These are phyloP conservation scores for Nomada ruficornis DNA, from an alignment of 2,888 invertebrate species.

Conservation along the genomic window DNA sequence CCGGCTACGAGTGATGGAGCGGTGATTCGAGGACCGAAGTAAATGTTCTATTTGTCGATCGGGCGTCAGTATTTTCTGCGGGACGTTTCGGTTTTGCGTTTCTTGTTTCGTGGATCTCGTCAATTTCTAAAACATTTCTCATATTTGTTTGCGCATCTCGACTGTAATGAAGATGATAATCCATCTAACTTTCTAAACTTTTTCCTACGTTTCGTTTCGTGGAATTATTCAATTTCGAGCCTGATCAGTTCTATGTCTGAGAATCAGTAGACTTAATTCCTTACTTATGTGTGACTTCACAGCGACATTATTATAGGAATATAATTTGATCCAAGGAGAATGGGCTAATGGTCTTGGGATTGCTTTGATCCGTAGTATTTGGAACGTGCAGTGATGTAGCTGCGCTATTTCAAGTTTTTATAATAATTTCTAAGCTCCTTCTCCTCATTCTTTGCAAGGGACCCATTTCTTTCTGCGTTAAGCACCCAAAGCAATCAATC, in stretches of 20 bases:
- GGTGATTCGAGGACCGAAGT: slow-evolving; percentile 3
- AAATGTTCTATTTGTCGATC: slow-evolving; percentile 14
- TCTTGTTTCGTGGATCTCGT: not conserved
- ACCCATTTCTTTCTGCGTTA: not conserved
- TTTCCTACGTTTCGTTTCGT: no score
- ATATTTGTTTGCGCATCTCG: no score
- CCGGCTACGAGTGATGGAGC: slow-evolving; percentile 15
- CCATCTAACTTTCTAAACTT: no score
- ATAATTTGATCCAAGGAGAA: not conserved
- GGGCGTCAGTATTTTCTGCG: not conserved
- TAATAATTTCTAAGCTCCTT: not conserved
- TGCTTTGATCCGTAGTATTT: no score
- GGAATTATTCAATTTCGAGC: no score
- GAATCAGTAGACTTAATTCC: no score
- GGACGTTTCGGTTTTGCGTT: not conserved
- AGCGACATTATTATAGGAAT: not conserved
- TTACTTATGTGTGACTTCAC: not conserved
- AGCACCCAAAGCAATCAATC: slow-evolving; percentile 37
- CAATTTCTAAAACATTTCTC: no score
- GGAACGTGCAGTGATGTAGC: not conserved
- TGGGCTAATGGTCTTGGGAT: not conserved
- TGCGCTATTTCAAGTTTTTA: not conserved
- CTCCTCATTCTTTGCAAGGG: not conserved
- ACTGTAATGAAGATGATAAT: no score
- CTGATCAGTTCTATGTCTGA: no score